A percentile compares a stretch with the other conserved stretches of the same genome.
Evolutionary conservation across 2,888 invertebrate genomes (phyloP).

Genomic region (Pollenia griseotomentosa): DNA sequence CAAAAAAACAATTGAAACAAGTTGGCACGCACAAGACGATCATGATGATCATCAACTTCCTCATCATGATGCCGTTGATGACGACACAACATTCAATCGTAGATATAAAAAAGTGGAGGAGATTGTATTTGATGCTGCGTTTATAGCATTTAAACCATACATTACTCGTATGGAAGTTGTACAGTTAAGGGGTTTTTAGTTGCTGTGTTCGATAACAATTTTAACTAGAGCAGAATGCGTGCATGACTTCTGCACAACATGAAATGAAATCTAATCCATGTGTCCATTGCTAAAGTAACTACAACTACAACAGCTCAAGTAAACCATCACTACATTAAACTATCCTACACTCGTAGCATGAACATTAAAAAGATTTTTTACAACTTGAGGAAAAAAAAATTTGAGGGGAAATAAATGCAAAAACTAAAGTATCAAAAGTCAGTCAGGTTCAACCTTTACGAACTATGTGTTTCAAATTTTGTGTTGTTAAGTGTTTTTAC

Average conservation of each 20-base stretch:
- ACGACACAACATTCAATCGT: conserved; percentile 14
- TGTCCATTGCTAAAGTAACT: conserved; percentile 54
- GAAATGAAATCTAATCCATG: conserved; percentile 67
- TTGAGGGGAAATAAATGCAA: conserved; percentile 52
- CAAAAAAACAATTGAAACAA: conserved; percentile 66
- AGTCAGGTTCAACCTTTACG: conserved; percentile 39
- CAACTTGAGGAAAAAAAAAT: conserved; percentile 24
- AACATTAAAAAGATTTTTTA: conserved; percentile 52
- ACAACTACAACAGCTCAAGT: conserved; percentile 2
- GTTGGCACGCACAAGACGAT: conserved; percentile 67
- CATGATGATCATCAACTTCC: conserved; percentile 36
- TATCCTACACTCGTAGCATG: conserved; percentile 22
- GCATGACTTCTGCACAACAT: conserved; percentile 64
- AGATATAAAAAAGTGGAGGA: conserved; percentile 50
- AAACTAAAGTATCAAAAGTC: conserved; percentile 23
- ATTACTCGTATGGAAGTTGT: background rate
- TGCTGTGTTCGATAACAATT: conserved; percentile 36
- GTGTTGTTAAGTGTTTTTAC: background rate
- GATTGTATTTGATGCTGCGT: conserved; percentile 52
- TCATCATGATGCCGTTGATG: conserved; percentile 8
- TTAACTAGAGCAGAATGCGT: conserved; percentile 67
- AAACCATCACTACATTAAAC: conserved; percentile 19
- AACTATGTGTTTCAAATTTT: background rate
- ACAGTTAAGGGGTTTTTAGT: conserved; percentile 49
- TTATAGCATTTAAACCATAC: conserved; percentile 4